These are phyloP conservation scores for Osmoderma eremita DNA, from an alignment of 2,888 invertebrate genomes.

Conservation along the genomic window DNA sequence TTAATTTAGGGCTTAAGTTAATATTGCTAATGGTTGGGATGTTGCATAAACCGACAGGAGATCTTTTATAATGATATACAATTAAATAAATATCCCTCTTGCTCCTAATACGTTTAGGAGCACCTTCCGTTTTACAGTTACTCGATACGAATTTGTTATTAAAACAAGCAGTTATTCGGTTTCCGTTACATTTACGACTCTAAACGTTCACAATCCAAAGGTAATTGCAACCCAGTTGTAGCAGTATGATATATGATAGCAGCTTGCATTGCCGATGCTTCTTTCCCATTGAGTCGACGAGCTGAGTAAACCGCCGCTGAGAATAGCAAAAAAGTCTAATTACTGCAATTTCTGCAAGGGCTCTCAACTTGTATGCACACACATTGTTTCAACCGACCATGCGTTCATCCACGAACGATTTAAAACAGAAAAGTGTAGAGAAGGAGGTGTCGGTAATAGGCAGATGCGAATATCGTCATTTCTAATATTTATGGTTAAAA, in stretches of 20 bases:
- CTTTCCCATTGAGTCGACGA: neutral
- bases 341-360: constrained; percentile 23
- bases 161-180: constrained; percentile 41
- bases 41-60: constrained; percentile 2
- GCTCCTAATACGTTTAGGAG: constrained; percentile 6
- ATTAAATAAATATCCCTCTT: constrained; percentile 1
- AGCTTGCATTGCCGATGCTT: neutral
- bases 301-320: neutral
- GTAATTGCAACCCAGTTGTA: constrained; percentile 40
- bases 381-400: neutral
- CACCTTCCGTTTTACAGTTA: constrained; percentile 40
- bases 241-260: neutral
- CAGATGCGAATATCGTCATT: too few relatives aligned
- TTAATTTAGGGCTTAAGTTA: too few relatives aligned
- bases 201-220: constrained; percentile 39
- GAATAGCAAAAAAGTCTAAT: constrained; percentile 21
- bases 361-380: constrained; percentile 1
- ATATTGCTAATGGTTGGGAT: constrained; percentile 1
- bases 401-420: neutral
- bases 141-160: constrained; percentile 37
- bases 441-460: neutral
- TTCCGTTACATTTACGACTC: constrained; percentile 37
- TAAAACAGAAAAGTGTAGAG: constrained; percentile 12
- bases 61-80: neutral
- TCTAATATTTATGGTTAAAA: too few relatives aligned